Conservation (phyloP, 2,888 invertebrate species). For the Amorpha juglandis region DNA sequence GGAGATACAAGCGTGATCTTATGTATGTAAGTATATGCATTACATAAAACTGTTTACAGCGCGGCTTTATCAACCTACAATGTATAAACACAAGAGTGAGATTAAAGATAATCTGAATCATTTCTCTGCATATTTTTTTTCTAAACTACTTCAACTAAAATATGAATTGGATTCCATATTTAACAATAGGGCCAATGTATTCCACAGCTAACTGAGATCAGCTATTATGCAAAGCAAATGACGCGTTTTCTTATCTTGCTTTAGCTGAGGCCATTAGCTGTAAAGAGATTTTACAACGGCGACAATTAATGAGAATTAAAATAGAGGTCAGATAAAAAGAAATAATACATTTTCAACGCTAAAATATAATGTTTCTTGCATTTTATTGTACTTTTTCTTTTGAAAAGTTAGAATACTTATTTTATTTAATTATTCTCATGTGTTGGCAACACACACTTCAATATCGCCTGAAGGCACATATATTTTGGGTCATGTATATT, state of each 20-base stretch:
- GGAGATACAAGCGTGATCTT: too few species aligned
- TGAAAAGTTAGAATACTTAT: not conserved
- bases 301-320: constrained; percentile 16
- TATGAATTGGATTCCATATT: not conserved
- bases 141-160: not conserved
- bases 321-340: not conserved
- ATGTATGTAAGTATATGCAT: too few species aligned
- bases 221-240: constrained; percentile 21
- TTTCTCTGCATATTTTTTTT: not conserved
- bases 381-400: not conserved
- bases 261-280: constrained; percentile 4
- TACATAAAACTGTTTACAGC: too few species aligned
- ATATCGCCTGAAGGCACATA: too few species aligned
- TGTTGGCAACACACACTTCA: too few species aligned
- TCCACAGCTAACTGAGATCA: not conserved
- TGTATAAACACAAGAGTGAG: too few species aligned
- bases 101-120: too few species aligned
- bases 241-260: constrained; percentile 19
- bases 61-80: too few species aligned
- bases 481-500: too few species aligned
- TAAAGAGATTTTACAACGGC: constrained; percentile 8
- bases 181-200: not conserved
- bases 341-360: not conserved
- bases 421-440: too few species aligned
- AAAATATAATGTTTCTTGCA: not conserved